A percentile compares a stretch with the other conserved stretches of the same genome.
Conservation (phyloP, 2,113 vertebrate genomes). For the Corythaixoides concolor region DNA sequence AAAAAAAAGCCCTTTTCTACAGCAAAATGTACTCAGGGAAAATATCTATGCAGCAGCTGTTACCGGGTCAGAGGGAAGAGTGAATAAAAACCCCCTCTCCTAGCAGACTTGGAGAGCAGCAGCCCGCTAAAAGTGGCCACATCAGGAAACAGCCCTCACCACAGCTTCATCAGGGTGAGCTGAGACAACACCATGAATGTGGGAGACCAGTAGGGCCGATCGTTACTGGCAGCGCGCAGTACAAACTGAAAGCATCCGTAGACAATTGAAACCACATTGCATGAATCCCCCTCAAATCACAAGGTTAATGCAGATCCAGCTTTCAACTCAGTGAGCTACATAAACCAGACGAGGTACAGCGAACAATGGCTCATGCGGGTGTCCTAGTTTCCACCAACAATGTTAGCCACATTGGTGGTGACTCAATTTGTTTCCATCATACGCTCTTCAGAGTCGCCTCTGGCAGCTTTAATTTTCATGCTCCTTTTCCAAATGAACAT, state of each 20-base stretch:
- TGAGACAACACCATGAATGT: background rate
- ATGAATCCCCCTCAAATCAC: background rate
- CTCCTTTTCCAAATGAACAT: background rate
- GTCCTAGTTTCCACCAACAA: conserved; percentile 61
- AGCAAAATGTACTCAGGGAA: background rate
- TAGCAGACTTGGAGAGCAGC: background rate
- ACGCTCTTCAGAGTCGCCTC: conserved; percentile 19
- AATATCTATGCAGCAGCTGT: background rate
- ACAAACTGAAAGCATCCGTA: background rate
- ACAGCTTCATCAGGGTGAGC: conserved; percentile 11
- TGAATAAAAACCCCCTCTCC: background rate
- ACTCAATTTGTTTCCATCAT: conserved; percentile 58
- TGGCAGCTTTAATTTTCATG: conserved; percentile 27
- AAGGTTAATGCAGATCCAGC: conserved; percentile 44
- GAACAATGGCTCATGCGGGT: conserved; percentile 43
- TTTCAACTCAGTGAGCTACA: conserved; percentile 53
- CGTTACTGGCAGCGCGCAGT: background rate
- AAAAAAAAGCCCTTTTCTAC: background rate
- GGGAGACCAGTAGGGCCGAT: conserved; percentile 3
- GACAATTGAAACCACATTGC: conserved; percentile 58
- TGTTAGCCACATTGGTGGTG: conserved; percentile 32
- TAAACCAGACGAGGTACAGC: conserved; percentile 56
- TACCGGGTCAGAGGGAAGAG: background rate
- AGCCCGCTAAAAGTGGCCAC: background rate
- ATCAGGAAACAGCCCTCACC: background rate